Conservation (phyloP, 1,140 invertebrate species). For the Diplogasteroides magnus region DNA sequence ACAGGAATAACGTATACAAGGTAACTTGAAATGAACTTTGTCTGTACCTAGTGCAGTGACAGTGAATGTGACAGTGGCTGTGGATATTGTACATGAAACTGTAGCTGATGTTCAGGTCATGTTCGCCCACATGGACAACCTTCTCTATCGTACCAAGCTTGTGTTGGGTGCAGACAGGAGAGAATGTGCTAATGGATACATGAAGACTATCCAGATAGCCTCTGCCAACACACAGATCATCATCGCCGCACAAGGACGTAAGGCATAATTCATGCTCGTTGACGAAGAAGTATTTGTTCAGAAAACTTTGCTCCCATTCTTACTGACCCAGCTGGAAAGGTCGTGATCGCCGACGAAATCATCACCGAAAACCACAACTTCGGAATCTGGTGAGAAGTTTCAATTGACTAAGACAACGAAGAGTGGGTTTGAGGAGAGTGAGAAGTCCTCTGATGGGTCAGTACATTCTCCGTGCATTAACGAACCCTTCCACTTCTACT, state of each 20-base stretch:
- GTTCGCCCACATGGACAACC: constrained; percentile 18
- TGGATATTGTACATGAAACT: no score
- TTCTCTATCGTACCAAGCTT: constrained; percentile 30
- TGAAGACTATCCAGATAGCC: constrained; percentile 25
- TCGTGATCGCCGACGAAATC: no score
- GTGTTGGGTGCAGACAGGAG: constrained; percentile 25
- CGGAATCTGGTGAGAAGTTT: no score
- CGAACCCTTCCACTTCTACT: constrained; percentile 4
- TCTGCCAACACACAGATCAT: constrained; percentile 10
- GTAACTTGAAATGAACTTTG: no score
- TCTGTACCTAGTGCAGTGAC: no score
- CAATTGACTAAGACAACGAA: no score
- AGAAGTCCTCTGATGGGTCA: constrained; percentile 7
- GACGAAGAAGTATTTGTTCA: neutral
- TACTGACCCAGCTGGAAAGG: no score
- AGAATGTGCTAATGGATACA: neutral
- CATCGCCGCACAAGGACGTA: constrained; percentile 23
- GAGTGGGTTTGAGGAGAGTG: neutral
- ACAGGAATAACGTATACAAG: neutral
- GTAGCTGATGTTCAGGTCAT: constrained; percentile 22
- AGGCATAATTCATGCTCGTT: constrained; percentile 15
- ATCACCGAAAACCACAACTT: no score
- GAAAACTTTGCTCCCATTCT: constrained; percentile 18
- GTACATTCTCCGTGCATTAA: constrained; percentile 23
- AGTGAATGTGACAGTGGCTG: no score